Evolutionary conservation across 2,797 vertebrate species (phyloP), one percentile per base, ranked within the genome.

Genomic region (Florisuga fusca): DNA sequence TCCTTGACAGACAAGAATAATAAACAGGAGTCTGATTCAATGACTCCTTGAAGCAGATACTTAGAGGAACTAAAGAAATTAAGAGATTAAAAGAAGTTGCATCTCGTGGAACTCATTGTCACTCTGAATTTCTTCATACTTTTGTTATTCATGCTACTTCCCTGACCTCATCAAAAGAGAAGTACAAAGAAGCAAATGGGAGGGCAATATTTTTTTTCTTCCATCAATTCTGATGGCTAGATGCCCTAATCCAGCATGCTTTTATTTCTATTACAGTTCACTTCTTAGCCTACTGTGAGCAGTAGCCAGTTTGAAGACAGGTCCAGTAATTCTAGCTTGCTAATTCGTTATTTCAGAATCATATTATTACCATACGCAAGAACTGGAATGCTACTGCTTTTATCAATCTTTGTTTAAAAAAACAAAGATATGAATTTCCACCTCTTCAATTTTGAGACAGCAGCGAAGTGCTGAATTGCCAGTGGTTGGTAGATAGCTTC

Each of bases 401-500:
- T 85, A 84, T 87, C 86, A 91, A 46, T 82, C 85, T 77, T 82
- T 90, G 80, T 93, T 95, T 88, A 64, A 88, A 91, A 51, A 81
- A 22, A 0, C 71, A 81, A 94, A 87, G 57, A 87, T 77, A 71
- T 6, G 36, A 71, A 88, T 95, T 93, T 77, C 67, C 13, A 88
- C 79, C 94, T 94, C 89, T 94, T 77, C 87, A 93, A 82, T 94
- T 94, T 36, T 45, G 80, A 45, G 67, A 89, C 89, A 43, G 84
- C 55, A 50, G 86, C 4, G 1, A 94, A 84, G 78, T 41, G 93
- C 78, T 12, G 79, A 87, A 85, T 85, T 95, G 92, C 85, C 93
- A 93, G 87, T 89, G 89, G 95, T 96, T 95, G 92, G 87, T 91
- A 93, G 93, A 95, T 63, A 71, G 94, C 67, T 89, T 89, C 88